These are phyloP conservation scores for Ephestia elutella DNA, from an alignment of 1,140 invertebrate species.

Conservation along the genomic window DNA sequence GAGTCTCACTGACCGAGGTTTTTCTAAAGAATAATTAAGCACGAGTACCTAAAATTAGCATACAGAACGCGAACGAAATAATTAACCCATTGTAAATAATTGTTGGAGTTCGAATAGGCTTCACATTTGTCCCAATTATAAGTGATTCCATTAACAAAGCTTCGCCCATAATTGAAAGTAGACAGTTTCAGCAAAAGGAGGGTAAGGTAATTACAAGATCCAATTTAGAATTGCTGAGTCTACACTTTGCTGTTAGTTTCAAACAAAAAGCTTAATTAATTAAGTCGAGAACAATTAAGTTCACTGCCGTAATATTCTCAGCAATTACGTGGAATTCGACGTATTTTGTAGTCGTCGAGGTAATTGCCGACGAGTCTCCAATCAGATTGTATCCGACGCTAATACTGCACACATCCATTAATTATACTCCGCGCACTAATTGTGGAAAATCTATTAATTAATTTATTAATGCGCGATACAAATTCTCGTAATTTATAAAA, in stretches of 20 bases:
- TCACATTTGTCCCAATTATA: slow-evolving; percentile 66
- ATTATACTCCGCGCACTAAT: slow-evolving; percentile 65
- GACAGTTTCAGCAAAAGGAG: slow-evolving; percentile 67
- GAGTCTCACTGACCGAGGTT: too few relatives aligned
- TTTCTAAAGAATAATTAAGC: not conserved
- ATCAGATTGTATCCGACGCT: slow-evolving; percentile 67
- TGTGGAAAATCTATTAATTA: slow-evolving; percentile 67
- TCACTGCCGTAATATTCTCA: slow-evolving; percentile 72
- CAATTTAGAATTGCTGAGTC: slow-evolving; percentile 74
- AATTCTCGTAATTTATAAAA: slow-evolving; percentile 18
- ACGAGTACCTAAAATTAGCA: slow-evolving; percentile 6
- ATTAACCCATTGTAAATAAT: slow-evolving; percentile 39
- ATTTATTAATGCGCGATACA: slow-evolving; percentile 29
- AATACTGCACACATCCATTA: slow-evolving; percentile 67
- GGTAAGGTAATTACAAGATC: slow-evolving; percentile 73
- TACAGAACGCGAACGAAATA: slow-evolving; percentile 29
- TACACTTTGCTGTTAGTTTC: slow-evolving; percentile 73
- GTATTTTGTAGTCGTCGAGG: slow-evolving; percentile 67
- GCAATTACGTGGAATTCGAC: slow-evolving; percentile 70
- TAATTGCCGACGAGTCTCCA: slow-evolving; percentile 64
- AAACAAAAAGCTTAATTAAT: slow-evolving; percentile 75
- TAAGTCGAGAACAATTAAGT: slow-evolving; percentile 74
- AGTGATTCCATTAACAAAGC: slow-evolving; percentile 70
- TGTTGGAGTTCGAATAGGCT: slow-evolving; percentile 38
- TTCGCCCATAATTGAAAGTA: slow-evolving; percentile 71